A percentile compares a stretch with the other conserved stretches of the same genome.
Evolutionary conservation across 2,113 vertebrate genomes (phyloP).

Genomic region (Perccottus glenii): DNA sequence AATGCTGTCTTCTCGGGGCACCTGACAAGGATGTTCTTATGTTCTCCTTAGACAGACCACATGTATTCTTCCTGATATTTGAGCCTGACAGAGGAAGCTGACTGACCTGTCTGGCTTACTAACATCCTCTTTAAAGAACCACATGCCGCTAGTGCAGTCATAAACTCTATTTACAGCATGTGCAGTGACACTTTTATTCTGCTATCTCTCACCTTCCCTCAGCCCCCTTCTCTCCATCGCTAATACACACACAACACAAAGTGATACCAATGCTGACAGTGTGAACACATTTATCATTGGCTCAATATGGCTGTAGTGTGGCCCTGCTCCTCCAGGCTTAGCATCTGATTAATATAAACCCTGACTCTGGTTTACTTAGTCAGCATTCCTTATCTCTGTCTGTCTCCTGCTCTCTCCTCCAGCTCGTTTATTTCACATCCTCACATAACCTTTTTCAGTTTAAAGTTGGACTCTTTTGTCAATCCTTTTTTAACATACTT

Average conservation of each 20-base stretch:
- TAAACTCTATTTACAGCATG: constrained; percentile 64
- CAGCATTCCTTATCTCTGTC: constrained; percentile 12
- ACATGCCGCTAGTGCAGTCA: constrained; percentile 25
- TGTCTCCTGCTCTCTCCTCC: constrained; percentile 1
- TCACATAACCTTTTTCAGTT: constrained; percentile 19
- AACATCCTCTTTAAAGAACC: constrained; percentile 25
- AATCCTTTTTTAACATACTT: constrained; percentile 3
- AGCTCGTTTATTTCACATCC: constrained; percentile 24
- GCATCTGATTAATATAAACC: constrained; percentile 44
- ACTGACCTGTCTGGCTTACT: constrained; percentile 1
- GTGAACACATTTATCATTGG: constrained; percentile 43
- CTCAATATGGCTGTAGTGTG: constrained; percentile 20
- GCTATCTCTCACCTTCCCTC: constrained; percentile 41
- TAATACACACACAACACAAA: constrained; percentile 21
- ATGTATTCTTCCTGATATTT: constrained; percentile 39
- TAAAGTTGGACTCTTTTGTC: background rate
- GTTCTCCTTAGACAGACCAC: constrained; percentile 28
- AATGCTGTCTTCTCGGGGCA: constrained; percentile 41
- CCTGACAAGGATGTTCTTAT: constrained; percentile 45
- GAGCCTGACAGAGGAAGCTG: constrained; percentile 37
- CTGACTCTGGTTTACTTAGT: constrained; percentile 40
- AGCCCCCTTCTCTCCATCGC: constrained; percentile 11
- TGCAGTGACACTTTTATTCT: constrained; percentile 61
- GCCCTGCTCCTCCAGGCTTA: constrained; percentile 18
- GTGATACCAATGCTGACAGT: constrained; percentile 33